phyloP scores from a whole-genome alignment of 2,113 vertebrate species.

The Zeus faber region DNA sequence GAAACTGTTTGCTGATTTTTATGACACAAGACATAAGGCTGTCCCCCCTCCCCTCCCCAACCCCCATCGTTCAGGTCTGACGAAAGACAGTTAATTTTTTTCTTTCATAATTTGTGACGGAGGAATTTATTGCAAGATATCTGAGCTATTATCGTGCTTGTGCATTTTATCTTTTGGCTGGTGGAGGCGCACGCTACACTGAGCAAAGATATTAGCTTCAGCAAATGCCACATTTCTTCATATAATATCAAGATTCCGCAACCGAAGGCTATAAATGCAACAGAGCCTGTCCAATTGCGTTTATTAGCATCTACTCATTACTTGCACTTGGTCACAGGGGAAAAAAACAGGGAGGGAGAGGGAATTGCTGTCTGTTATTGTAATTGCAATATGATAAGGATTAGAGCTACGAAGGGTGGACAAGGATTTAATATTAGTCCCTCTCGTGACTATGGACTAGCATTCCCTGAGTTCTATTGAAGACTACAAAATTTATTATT shows the following conservation, averaged over 20 bases:
- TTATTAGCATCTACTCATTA: slow-evolving; percentile 52
- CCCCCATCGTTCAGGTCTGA: slow-evolving; percentile 17
- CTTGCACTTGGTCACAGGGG: slow-evolving; percentile 38
- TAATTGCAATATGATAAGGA: slow-evolving; percentile 23
- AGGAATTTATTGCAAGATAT: slow-evolving; percentile 16
- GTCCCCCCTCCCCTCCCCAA: slow-evolving; percentile 10
- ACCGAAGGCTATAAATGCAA: slow-evolving; percentile 51
- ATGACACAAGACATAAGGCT: slow-evolving; percentile 8
- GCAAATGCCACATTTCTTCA: slow-evolving; percentile 60
- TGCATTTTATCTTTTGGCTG: slow-evolving; percentile 48
- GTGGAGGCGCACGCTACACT: slow-evolving; percentile 48
- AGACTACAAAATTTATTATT: too few relatives aligned
- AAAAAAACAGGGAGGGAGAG: background rate
- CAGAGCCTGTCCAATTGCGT: slow-evolving; percentile 53
- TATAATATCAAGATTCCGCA: slow-evolving; percentile 45
- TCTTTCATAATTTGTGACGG: slow-evolving; percentile 11
- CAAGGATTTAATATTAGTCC: slow-evolving; percentile 6
- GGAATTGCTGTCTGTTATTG: background rate
- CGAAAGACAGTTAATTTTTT: background rate
- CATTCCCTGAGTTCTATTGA: too few relatives aligned
- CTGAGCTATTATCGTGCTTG: slow-evolving; percentile 45
- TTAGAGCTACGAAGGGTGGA: slow-evolving; percentile 16
- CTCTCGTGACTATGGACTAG: slow-evolving; percentile 1
- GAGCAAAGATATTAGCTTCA: slow-evolving; percentile 52
- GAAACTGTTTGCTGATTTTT: slow-evolving; percentile 6